Conservation (phyloP, 1,140 invertebrate species). For the Elymnias hypermnestra region DNA sequence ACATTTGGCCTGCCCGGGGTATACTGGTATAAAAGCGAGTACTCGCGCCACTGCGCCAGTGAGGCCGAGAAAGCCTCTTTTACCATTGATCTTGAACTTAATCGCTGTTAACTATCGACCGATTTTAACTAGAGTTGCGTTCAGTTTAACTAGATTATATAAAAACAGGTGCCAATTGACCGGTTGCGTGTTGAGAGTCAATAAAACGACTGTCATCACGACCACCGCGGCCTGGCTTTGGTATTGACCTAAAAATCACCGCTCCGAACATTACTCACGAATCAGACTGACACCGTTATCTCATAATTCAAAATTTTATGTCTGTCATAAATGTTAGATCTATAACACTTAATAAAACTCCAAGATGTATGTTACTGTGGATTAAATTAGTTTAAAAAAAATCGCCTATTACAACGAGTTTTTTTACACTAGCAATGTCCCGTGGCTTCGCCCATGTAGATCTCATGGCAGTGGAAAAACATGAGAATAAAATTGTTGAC, state of each 20-base stretch:
- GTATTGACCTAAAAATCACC: conserved; percentile 34
- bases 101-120: too few species aligned
- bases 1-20: too few species aligned
- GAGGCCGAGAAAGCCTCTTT: too few species aligned
- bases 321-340: conserved; percentile 13
- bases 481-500: too few species aligned
- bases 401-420: too few species aligned
- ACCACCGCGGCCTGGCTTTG: conserved; percentile 15
- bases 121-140: not conserved
- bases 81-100: too few species aligned
- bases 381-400: too few species aligned
- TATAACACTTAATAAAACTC: conserved; percentile 1
- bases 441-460: too few species aligned
- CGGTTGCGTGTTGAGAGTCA: conserved; percentile 12
- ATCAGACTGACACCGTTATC: conserved; percentile 20
- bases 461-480: too few species aligned
- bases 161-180: conserved; percentile 15
- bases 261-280: conserved; percentile 14
- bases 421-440: too few species aligned
- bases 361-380: not conserved
- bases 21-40: too few species aligned
- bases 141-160: conserved; percentile 1
- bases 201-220: conserved; percentile 15
- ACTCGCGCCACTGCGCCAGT: too few species aligned
- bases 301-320: conserved; percentile 28